Evolutionary conservation across 2,113 vertebrate genomes (phyloP).

Genomic region (Colaptes auratus): DNA sequence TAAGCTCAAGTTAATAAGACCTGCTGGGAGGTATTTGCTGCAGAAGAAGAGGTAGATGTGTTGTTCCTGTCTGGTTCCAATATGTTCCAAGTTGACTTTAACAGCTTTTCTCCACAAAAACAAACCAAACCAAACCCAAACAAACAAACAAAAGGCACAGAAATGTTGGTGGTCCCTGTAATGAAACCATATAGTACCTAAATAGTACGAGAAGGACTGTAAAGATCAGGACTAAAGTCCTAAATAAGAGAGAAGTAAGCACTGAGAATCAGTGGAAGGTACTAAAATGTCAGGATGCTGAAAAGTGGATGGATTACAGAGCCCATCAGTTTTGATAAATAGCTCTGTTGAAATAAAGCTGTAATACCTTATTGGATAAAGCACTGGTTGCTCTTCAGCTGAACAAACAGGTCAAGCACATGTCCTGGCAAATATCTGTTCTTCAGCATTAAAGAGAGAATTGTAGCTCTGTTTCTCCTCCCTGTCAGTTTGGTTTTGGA

Average conservation of each 20-base stretch:
- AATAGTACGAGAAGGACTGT: neutral
- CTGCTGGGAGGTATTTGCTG: constrained; percentile 41
- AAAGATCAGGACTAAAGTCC: neutral
- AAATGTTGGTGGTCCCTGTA: neutral
- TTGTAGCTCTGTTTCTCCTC: neutral
- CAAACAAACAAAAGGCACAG: too few species aligned
- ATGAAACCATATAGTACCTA: neutral
- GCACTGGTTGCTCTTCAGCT: neutral
- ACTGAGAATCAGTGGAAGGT: neutral
- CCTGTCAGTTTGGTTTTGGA: neutral
- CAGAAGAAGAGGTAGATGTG: neutral
- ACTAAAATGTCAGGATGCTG: neutral
- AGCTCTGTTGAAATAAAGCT: neutral
- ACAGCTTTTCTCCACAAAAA: neutral
- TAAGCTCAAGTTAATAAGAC: constrained; percentile 13
- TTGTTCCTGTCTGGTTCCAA: neutral
- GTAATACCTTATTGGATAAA: neutral
- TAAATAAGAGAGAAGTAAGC: neutral
- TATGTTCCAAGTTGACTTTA: neutral
- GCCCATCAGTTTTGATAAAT: neutral
- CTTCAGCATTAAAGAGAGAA: neutral
- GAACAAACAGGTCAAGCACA: neutral
- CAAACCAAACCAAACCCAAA: too few species aligned
- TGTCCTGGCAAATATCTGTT: neutral
- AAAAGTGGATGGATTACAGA: neutral